Percentiles rank a stretch among this genome's conserved stretches.
Conservation (phyloP, 2,888 invertebrate genomes). For the Callosobruchus maculatus region DNA sequence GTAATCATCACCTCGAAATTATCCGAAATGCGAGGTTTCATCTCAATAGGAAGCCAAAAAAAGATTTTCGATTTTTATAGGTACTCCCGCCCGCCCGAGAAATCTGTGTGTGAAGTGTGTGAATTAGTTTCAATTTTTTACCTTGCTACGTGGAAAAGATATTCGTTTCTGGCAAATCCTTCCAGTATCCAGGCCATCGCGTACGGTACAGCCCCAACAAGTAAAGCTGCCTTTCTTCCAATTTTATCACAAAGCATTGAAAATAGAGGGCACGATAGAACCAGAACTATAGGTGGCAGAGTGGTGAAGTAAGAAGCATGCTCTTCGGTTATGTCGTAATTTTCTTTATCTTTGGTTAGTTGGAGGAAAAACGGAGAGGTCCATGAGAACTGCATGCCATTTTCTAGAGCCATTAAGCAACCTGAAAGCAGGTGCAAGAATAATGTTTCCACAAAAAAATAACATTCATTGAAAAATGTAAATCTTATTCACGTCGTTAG, state of each 20-base stretch:
- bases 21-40: no score
- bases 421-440: no score
- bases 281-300: slow-evolving; percentile 33
- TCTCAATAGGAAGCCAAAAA: no score
- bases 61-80: no score
- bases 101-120: no score
- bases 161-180: slow-evolving; percentile 27
- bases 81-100: no score
- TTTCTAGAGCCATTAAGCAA: slow-evolving; percentile 23
- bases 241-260: slow-evolving; percentile 32
- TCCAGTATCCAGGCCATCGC: slow-evolving; percentile 29
- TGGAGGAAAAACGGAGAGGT: slow-evolving; percentile 40
- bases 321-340: slow-evolving; percentile 35
- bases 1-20: no score
- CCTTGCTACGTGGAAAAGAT: slow-evolving; percentile 36
- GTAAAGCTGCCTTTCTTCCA: slow-evolving; percentile 35
- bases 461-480: no score
- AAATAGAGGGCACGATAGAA: slow-evolving; percentile 28
- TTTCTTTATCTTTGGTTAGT: slow-evolving; percentile 32
- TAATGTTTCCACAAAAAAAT: no score
- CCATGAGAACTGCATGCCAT: slow-evolving; percentile 33
- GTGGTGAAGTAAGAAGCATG: slow-evolving; percentile 40
- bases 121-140: no score
- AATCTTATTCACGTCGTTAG: no score
- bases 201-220: slow-evolving; percentile 34